These are phyloP conservation scores for Lithobates sylvaticus DNA, from an alignment of 2,797 vertebrate genomes.

Conservation along the genomic window DNA sequence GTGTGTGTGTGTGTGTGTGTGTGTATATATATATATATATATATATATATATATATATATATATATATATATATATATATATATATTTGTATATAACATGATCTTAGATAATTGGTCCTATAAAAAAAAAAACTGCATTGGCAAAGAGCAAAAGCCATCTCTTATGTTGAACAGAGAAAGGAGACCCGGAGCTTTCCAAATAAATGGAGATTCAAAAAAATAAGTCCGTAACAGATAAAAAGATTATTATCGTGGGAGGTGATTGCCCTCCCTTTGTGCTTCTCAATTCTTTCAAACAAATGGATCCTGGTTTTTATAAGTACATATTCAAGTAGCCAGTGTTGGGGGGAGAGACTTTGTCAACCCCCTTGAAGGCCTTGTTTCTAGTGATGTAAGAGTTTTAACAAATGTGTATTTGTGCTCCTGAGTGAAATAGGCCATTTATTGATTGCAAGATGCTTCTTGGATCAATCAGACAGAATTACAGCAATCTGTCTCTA, in stretches of 20 bases:
- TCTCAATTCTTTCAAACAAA: background rate
- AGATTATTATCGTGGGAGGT: background rate
- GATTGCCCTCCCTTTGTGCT: background rate
- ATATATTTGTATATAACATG: background rate
- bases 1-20: too few relatives aligned
- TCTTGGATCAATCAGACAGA: slow-evolving; percentile 97
- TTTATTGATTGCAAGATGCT: slow-evolving; percentile 95
- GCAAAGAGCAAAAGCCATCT: background rate
- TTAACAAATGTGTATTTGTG: slow-evolving; percentile 60
- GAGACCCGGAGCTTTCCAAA: background rate
- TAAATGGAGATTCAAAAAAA: slow-evolving; percentile 12
- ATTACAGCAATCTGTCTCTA: slow-evolving; percentile 99
- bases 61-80: too few relatives aligned
- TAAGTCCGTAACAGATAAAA: background rate
- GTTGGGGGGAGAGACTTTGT: slow-evolving; percentile 2
- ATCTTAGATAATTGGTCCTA: background rate
- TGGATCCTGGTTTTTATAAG: slow-evolving; percentile 20
- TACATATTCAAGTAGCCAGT: slow-evolving; percentile 28
- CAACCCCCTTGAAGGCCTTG: slow-evolving; percentile 16
- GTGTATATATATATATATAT: too few relatives aligned
- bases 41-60: too few relatives aligned
- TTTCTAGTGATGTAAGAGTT: slow-evolving; percentile 31
- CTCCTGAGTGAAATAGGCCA: slow-evolving; percentile 78
- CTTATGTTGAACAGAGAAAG: background rate
- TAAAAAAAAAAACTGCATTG: background rate